A percentile compares a stretch with the other conserved stretches of the same genome.
Conservation (phyloP, 2,113 vertebrate species). For the Tachycineta bicolor region DNA sequence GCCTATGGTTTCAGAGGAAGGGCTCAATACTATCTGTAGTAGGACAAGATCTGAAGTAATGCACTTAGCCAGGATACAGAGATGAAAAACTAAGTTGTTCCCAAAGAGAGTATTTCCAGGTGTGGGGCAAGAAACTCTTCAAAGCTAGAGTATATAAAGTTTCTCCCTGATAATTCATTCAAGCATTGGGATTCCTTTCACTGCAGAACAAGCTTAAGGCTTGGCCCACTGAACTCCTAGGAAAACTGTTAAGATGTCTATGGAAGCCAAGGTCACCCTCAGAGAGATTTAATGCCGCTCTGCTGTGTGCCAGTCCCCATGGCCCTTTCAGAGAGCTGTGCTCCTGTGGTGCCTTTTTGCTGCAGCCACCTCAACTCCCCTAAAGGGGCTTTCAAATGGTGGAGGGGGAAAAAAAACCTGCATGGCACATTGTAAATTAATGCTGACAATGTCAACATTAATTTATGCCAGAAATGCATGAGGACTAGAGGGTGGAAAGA, state of each 20-base stretch:
- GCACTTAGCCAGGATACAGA: neutral
- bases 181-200: neutral
- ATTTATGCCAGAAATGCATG: conserved; percentile 23
- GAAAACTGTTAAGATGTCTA: neutral
- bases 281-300: neutral
- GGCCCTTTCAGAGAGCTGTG: neutral
- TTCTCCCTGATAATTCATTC: neutral
- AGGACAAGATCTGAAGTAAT: neutral
- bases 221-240: neutral
- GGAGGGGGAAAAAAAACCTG: neutral
- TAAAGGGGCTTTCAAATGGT: conserved; percentile 26
- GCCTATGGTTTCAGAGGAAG: neutral
- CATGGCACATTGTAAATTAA: conserved; percentile 2
- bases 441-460: conserved; percentile 29
- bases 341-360: neutral
- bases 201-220: neutral
- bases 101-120: neutral
- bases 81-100: neutral
- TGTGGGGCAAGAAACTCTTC: neutral
- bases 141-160: neutral
- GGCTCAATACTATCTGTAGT: neutral
- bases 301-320: neutral
- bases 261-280: neutral
- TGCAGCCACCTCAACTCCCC: conserved; percentile 1
- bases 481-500: neutral